Percentiles rank a stretch among this genome's conserved stretches.
phyloP scores from a whole-genome alignment of 2,888 invertebrate genomes.

The Drosophila limbata region DNA sequence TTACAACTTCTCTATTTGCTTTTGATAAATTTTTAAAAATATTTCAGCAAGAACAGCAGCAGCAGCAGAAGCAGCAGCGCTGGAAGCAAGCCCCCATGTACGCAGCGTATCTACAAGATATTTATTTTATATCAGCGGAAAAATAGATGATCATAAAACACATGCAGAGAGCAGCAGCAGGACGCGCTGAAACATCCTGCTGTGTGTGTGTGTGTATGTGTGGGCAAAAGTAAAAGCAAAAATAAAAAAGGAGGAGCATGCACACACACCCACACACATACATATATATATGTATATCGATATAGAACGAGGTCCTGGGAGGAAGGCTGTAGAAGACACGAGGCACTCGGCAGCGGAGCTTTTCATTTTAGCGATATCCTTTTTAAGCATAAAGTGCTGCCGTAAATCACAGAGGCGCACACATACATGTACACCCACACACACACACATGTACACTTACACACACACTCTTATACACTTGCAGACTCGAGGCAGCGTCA shows the following conservation, averaged over 20 bases:
- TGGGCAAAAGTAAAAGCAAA: constrained; percentile 71
- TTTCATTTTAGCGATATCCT: constrained; percentile 83
- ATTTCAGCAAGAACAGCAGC: constrained; percentile 58
- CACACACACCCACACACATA: constrained; percentile 33
- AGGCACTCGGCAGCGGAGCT: constrained; percentile 70
- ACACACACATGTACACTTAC: constrained; percentile 27
- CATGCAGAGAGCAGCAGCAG: constrained; percentile 64
- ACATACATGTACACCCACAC: constrained; percentile 32
- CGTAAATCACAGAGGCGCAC: constrained; percentile 82
- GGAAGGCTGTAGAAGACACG: constrained; percentile 16
- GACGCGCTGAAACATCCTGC: constrained; percentile 70
- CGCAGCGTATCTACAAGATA: constrained; percentile 78
- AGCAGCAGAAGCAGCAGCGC: constrained; percentile 6
- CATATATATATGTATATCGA: constrained; percentile 26
- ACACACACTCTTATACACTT: constrained; percentile 17
- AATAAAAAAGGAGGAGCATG: constrained; percentile 49
- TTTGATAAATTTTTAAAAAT: constrained; percentile 81
- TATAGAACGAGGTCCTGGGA: constrained; percentile 11
- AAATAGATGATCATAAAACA: constrained; percentile 80
- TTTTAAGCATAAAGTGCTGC: constrained; percentile 83
- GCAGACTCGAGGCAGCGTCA: constrained; percentile 30
- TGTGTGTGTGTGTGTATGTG: constrained; percentile 45
- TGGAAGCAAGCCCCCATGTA: constrained; percentile 42
- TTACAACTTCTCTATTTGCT: constrained; percentile 75
- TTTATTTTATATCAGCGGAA: constrained; percentile 81